Conservation (phyloP, 2,888 invertebrate genomes). For the Neoitamus cyanurus region DNA sequence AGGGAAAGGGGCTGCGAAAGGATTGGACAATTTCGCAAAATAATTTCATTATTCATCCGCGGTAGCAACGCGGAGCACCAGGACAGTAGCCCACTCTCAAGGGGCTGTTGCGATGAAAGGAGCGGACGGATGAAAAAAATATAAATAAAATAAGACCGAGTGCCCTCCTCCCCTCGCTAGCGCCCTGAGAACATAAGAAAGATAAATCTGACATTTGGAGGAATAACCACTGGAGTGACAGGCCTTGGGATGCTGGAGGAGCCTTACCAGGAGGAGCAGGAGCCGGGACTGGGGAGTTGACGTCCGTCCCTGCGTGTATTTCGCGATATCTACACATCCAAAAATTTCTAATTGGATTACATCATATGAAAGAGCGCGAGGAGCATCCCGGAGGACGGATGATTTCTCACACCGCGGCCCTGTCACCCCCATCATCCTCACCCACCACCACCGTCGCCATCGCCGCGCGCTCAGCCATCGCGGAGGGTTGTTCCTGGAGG, state of each 20-base stretch:
- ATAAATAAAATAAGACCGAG: slow-evolving; percentile 4
- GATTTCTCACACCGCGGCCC: neutral
- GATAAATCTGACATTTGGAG: slow-evolving; percentile 42
- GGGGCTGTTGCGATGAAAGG: neutral
- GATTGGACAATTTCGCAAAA: slow-evolving; percentile 44
- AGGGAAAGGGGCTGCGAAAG: slow-evolving; percentile 10
- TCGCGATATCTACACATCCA: slow-evolving; percentile 42
- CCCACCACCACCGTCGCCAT: slow-evolving; percentile 5
- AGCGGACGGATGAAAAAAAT: neutral
- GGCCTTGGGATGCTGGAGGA: neutral
- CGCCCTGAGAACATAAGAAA: slow-evolving; percentile 36
- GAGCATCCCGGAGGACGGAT: slow-evolving; percentile 8
- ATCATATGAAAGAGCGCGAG: slow-evolving; percentile 35
- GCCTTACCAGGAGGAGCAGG: neutral
- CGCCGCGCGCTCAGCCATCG: slow-evolving; percentile 9
- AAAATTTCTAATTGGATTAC: slow-evolving; percentile 47
- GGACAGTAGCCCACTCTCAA: neutral
- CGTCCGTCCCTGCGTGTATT: slow-evolving; percentile 8
- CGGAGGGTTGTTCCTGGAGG: slow-evolving; percentile 51
- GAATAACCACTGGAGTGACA: slow-evolving; percentile 24
- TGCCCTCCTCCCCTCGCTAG: neutral
- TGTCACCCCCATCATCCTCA: neutral
- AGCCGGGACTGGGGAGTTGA: neutral
- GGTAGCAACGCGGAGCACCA: slow-evolving; percentile 21
- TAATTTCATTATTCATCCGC: slow-evolving; percentile 47